Evolutionary conservation across 2,888 invertebrate genomes (phyloP), one percentile per base, ranked within the genome.

Genomic region (Acronicta psi): DNA sequence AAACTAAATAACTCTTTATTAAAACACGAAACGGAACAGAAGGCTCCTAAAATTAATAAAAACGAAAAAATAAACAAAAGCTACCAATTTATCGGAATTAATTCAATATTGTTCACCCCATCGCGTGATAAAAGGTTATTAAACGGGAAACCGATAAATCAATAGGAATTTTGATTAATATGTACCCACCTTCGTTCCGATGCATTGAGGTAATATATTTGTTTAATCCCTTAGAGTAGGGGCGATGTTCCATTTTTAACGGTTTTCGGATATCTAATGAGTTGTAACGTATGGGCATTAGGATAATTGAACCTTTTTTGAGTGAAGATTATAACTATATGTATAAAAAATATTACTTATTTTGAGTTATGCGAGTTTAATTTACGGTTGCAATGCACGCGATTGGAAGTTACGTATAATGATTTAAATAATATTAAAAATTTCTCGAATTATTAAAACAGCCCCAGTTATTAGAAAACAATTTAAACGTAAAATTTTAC

Each of bases 181-280:
- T 61, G 61, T 52, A 69, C 61, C 25, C 25, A 25, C 25, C 61
- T 71, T 60, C 59, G 51, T 67, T 63, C 50, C 57, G 47, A 73
- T 63, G 70, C 69, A 80, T 84, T 82, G 89, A 84, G 79, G 85
- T 88, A 85, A 90, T 88, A 85, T 87, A 91, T 92, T 88, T 87
- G 83, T 86, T 87, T 86, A 88, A 88, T 89, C 83, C 86, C 73
- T 62, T 73, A 51, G 77, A 80, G 83, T 77, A 79, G 75, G 82
- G 81, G 79, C 56, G 51, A 47, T 55, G 54, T 31, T 58, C 41
- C 4, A 57, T 69, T 73, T 73, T 75, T 65, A 69, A 77, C 50
- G 59, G 69, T 29, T 59, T 62, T 60, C 64, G 46, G 52, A 42
- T 59, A 78, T 69, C 72, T 85, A 88, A 86, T 82, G 82, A 83